Percentiles rank a stretch among this genome's conserved stretches.
phyloP scores from a whole-genome alignment of 1,140 invertebrate species.

The Rhagoletis zephyria region DNA sequence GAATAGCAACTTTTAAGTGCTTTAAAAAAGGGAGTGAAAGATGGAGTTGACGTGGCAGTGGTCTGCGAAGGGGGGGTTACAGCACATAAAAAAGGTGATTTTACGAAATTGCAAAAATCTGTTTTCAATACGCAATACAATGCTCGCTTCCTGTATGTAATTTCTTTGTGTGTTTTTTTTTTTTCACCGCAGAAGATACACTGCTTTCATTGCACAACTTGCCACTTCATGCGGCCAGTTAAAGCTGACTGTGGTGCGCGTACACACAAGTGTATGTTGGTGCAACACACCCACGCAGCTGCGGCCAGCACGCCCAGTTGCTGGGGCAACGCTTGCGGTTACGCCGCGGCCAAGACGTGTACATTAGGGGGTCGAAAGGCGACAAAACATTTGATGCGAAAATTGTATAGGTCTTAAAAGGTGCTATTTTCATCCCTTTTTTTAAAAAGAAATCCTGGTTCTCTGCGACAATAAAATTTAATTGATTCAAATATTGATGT shows the following conservation, averaged over 20 bases:
- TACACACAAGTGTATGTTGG: neutral
- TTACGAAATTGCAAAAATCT: conserved; percentile 46
- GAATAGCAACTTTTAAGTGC: neutral
- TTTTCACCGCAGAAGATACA: neutral
- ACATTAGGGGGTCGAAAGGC: neutral
- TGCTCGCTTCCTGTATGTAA: conserved; percentile 41
- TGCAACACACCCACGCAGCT: conserved; percentile 42
- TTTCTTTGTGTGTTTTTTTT: neutral
- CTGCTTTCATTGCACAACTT: conserved; percentile 51
- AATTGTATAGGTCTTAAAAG: no score
- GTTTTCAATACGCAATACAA: conserved; percentile 52
- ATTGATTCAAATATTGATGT: no score
- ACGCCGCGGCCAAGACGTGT: neutral
- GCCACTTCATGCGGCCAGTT: conserved; percentile 42
- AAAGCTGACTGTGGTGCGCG: conserved; percentile 19
- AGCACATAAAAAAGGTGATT: conserved; percentile 39
- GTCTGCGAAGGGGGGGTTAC: neutral
- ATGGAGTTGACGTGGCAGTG: neutral
- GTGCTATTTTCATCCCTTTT: no score
- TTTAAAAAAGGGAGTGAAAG: neutral
- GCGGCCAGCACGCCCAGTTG: conserved; percentile 19
- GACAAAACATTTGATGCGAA: no score
- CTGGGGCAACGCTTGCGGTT: conserved; percentile 13
- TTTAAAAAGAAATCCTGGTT: no score
- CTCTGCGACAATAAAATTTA: no score